Evolutionary conservation across 2,797 vertebrate species (phyloP), one percentile per base, ranked within the genome.

Genomic region (Clarias pachynema): DNA sequence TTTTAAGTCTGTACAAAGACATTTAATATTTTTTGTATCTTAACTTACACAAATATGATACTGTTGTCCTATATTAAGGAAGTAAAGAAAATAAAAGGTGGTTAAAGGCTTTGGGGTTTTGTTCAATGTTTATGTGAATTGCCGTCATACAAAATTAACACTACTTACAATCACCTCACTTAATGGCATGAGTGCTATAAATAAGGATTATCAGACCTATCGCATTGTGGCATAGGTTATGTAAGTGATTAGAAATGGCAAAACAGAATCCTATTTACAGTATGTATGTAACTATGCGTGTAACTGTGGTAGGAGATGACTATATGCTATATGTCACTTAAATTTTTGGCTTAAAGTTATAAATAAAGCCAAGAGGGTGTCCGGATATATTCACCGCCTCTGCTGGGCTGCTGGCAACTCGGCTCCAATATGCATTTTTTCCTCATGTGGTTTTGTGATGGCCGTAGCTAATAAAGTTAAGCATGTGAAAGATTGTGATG

Each of bases 381-480:
- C 66, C 68, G 22, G 34, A 69, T 37, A 69, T 69, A 69, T 22
- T 31, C 29, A 31, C 65, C 5, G 0, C 20, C 20, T 40, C 20
- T 40, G 8, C 65, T 68, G 26, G 14, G 65, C 31, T 8, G 16
- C 15, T 34, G 3, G 14, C n/a, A 73, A 7, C 40, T 5, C n/a
- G 4, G 5, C n/a, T 73, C 15, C 40, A 44, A 40, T n/a, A 73
- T 72, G 22, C 7, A 37, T 8, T 37, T 70, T 70, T 22, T 74
- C 44, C 44, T 53, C 26, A 84, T 66, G 44, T 82, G 85, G 49
- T 81, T 65, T 65, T 37, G n/a, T 74, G 40, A 15, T 82, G 84
- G 40, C 49, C 74, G n/a, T 82, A 73, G 74, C n/a, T 83, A 31
- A 83, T 70, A 49, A 62, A 63, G 59, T 87, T 85, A 69, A 49